A percentile compares a stretch with the other conserved stretches of the same genome.
phyloP scores from a whole-genome alignment of 2,113 vertebrate genomes.

The Zapus hudsonius region DNA sequence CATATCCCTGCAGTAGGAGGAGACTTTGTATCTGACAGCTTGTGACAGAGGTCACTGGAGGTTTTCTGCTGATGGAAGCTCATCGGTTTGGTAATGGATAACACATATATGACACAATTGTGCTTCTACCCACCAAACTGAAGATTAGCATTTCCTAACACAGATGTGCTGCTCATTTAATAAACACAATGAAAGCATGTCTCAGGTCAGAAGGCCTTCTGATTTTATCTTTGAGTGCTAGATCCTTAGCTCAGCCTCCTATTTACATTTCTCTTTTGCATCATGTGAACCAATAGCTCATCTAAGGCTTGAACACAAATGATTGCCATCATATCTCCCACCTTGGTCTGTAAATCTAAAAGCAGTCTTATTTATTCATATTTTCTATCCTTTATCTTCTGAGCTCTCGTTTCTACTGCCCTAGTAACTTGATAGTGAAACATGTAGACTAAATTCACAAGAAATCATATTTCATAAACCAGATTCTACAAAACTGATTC shows the following conservation, averaged over 20 bases:
- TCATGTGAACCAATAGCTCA: fast-evolving
- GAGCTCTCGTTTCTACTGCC: neutral
- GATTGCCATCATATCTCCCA: neutral
- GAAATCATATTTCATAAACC: neutral
- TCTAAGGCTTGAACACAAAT: neutral
- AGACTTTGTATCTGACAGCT: neutral
- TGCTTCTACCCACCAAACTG: neutral
- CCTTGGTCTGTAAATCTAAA: neutral
- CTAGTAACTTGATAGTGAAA: neutral
- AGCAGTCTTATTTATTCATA: neutral
- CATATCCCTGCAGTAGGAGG: neutral
- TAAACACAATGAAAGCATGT: neutral
- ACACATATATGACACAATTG: neutral
- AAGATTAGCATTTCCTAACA: neutral
- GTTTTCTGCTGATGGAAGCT: neutral
- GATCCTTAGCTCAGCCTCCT: neutral
- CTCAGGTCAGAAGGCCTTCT: neutral
- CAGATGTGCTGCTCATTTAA: neutral
- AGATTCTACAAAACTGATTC: conserved; percentile 6
- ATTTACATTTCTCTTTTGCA: neutral
- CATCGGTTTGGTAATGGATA: neutral
- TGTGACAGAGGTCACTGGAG: neutral
- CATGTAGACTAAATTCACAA: neutral
- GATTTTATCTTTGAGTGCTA: neutral
- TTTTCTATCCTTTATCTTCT: too few relatives aligned